phyloP scores from a whole-genome alignment of 2,888 invertebrate species.

The Salticus scenicus region DNA sequence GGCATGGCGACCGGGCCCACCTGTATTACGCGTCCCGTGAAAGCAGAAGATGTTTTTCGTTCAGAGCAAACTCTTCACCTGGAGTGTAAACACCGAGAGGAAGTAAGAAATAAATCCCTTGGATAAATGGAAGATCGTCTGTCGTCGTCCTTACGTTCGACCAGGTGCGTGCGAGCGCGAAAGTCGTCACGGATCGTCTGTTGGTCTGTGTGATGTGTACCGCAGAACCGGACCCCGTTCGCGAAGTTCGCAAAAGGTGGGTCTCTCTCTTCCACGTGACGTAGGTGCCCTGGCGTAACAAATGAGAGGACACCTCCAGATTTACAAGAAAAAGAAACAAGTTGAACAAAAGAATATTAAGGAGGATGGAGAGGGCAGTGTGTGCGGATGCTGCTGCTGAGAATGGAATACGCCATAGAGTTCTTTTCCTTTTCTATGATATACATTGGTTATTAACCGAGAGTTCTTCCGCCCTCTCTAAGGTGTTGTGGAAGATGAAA shows the following conservation, averaged over 20 bases:
- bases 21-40: background rate
- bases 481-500: no score
- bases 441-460: no score
- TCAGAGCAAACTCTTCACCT: background rate
- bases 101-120: background rate
- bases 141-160: background rate
- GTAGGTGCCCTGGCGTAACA: constrained; percentile 8
- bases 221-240: background rate
- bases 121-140: background rate
- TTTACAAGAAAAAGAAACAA: background rate
- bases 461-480: no score
- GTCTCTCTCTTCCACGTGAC: background rate
- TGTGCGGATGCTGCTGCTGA: background rate
- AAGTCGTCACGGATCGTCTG: constrained; percentile 16
- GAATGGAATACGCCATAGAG: background rate
- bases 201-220: background rate
- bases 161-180: background rate
- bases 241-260: background rate
- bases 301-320: background rate
- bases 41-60: background rate
- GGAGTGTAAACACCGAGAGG: background rate
- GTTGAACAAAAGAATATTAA: constrained; percentile 5
- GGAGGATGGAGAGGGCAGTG: background rate
- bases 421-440: background rate
- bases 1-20: background rate